phyloP scores from a whole-genome alignment of 2,888 invertebrate genomes.

The Dasysyrphus tricinctus region DNA sequence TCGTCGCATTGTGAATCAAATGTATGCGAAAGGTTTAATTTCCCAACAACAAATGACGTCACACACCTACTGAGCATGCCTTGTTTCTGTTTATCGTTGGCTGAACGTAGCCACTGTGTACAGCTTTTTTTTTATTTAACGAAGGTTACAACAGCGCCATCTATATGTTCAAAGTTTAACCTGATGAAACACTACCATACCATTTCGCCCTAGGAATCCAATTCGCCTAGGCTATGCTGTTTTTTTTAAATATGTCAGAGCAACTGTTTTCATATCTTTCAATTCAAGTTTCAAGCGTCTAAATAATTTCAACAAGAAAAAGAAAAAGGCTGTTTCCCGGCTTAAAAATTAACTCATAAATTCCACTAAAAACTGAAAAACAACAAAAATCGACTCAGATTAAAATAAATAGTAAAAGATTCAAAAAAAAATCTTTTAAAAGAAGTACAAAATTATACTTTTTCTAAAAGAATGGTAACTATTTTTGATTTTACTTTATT shows the following conservation, averaged over 20 bases:
- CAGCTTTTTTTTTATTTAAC: no score
- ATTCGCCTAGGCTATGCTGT: not conserved
- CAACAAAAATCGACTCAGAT: not conserved
- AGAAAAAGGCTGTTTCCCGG: no score
- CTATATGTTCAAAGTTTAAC: not conserved
- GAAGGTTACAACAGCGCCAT: not conserved
- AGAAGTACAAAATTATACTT: not conserved
- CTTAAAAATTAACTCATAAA: not conserved
- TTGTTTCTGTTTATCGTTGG: no score
- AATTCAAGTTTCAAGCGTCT: slow-evolving; percentile 37
- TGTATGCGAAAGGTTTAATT: no score
- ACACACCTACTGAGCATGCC: no score
- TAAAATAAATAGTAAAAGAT: not conserved
- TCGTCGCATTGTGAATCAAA: no score
- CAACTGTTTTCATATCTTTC: slow-evolving; percentile 53
- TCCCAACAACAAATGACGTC: no score
- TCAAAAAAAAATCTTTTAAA: not conserved
- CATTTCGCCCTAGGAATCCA: not conserved
- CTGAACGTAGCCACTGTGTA: no score
- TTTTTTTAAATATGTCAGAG: slow-evolving; percentile 51
- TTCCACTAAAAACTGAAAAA: not conserved
- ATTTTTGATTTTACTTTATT: not conserved
- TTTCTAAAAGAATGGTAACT: not conserved
- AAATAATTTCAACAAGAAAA: not conserved
- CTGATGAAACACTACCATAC: not conserved